Evolutionary conservation across 2,113 vertebrate species (phyloP), one percentile per base, ranked within the genome.

Genomic region (Cebus imitator): DNA sequence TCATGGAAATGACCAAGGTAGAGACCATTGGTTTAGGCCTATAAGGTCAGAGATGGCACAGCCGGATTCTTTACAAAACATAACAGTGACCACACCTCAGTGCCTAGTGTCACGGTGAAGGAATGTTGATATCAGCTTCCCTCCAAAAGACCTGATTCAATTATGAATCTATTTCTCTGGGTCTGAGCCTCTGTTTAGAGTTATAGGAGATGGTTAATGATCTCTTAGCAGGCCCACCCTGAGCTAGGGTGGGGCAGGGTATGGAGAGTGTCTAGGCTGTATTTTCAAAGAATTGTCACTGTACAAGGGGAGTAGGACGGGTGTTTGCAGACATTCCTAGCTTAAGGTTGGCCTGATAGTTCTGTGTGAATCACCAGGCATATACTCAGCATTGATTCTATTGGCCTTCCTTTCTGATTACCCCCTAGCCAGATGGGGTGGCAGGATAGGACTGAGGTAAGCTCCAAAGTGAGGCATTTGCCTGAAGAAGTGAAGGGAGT

Each of bases 351-450:
- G 82, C 32, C 17, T 48, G 81, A 23, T 25, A 14, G 20, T 20
- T 70, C 75, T 35, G 1, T 75, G n/a, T 17, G 17, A 55, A 21
- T 70, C 17, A 4, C 83, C 27, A 37, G n/a, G 32, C 18, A 45
- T 12, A 14, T 35, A 11, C 27, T 40, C 6, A 6, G 76, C 23
- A 10, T 43, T 32, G 9, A 14, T 68, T 37, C 55, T 6, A 0
- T 17, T 27, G 23, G 27, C 10, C 40, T 23, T 89, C 68, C 18
- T 37, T 25, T 76, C 66, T 40, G 73, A 82, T 10, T 17, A 8
- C 14, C 37, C 7, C 23, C 2, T 8, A 17, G 57, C 45, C 12
- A 9, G 4, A 66, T 4, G 0, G 21, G 6, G 10, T 12, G 10
- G 11, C 3, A 13, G 14, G 45, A 25, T 23, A 7, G 48, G 21